A percentile compares a stretch with the other conserved stretches of the same genome.
These are phyloP conservation scores for Pseudopodoces humilis DNA, from an alignment of 2,113 vertebrate genomes.

Conservation along the genomic window DNA sequence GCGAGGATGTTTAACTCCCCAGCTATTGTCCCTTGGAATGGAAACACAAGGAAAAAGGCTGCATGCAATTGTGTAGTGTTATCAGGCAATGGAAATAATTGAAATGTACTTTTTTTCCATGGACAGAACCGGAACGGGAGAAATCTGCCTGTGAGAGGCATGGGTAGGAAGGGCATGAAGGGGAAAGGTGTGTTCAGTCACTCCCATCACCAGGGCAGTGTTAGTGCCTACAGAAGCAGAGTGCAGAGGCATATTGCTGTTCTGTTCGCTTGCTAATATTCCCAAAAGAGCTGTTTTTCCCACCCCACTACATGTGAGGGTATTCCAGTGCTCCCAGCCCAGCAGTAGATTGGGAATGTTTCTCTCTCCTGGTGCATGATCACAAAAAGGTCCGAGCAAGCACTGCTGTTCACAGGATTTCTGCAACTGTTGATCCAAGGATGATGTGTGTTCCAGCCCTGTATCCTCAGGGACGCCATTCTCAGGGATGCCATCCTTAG, in stretches of 20 bases:
- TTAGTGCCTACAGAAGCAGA: not conserved
- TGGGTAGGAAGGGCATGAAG: fast-evolving
- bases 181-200: not conserved
- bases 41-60: not conserved
- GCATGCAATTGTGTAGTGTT: not conserved
- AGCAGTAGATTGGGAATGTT: fast-evolving
- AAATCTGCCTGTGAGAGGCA: not conserved
- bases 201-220: not conserved
- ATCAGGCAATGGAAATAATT: not conserved
- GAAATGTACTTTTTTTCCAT: not conserved
- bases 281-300: not conserved
- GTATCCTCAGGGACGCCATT: not conserved
- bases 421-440: not conserved
- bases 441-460: too few relatives aligned
- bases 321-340: not conserved
- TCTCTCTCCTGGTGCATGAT: not conserved
- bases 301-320: fast-evolving
- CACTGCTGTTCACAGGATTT: not conserved
- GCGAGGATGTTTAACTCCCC: fast-evolving
- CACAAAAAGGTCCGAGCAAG: not conserved
- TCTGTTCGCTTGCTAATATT: not conserved
- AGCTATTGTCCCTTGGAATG: not conserved
- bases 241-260: not conserved
- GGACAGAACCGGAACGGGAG: not conserved
- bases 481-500: not conserved